Evolutionary conservation across 2,888 invertebrate species (phyloP).

Genomic region (Cantharis rufa): DNA sequence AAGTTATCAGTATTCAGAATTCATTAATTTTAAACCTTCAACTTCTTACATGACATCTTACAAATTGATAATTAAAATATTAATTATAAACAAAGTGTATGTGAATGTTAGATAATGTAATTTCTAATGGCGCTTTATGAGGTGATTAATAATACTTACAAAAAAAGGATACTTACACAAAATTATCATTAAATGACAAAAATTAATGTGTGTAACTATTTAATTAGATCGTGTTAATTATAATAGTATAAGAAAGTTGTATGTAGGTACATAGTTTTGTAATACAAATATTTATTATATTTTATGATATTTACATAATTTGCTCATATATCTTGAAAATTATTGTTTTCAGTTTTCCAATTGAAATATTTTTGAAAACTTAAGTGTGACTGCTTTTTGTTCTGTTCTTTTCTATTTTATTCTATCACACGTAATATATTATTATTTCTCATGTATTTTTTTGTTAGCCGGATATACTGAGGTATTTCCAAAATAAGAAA

Average conservation of each 20-base stretch:
- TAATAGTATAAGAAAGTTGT: neutral
- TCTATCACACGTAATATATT: no score
- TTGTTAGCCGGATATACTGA: no score
- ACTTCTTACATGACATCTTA: neutral
- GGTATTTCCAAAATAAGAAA: no score
- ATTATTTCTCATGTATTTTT: no score
- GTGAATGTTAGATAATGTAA: neutral
- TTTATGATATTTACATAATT: neutral
- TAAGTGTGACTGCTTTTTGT: no score
- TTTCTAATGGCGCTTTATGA: neutral
- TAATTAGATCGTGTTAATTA: neutral
- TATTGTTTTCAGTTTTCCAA: no score
- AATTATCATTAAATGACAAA: neutral
- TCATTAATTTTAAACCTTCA: no score
- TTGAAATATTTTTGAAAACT: no score
- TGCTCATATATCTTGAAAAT: no score
- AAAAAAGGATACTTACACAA: neutral
- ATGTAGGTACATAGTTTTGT: neutral
- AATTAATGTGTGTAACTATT: neutral
- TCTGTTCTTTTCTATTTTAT: no score
- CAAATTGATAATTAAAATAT: neutral
- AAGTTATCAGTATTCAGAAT: no score
- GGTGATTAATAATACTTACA: neutral
- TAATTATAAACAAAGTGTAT: neutral
- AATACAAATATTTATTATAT: neutral